Evolutionary conservation across 2,113 vertebrate genomes (phyloP).

Genomic region (Sinocyclocheilus anophthalmus): DNA sequence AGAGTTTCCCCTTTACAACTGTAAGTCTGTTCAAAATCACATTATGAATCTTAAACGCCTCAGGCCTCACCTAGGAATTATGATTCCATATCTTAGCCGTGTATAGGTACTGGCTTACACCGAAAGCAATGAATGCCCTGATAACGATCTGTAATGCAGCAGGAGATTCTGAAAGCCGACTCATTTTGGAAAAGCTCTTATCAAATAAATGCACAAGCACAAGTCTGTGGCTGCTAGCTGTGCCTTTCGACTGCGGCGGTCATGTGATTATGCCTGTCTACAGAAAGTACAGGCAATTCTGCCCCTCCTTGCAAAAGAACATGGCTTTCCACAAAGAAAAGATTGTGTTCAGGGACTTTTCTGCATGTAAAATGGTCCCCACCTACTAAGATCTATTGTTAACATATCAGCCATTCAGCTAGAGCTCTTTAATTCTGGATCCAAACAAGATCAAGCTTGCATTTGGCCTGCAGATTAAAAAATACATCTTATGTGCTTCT

Average conservation of each 20-base stretch:
- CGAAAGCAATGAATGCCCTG: too few relatives aligned
- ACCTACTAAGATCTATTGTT: slow-evolving; percentile 3
- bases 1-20: slow-evolving; percentile 46
- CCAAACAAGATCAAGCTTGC: slow-evolving; percentile 11
- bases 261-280: slow-evolving; percentile 30
- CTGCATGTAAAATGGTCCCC: not conserved
- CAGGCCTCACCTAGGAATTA: slow-evolving; percentile 38
- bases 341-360: slow-evolving; percentile 19
- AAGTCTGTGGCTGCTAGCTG: slow-evolving; percentile 43
- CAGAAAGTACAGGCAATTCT: not conserved
- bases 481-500: not conserved
- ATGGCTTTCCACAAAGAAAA: slow-evolving; percentile 17
- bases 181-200: slow-evolving; percentile 50
- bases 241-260: not conserved
- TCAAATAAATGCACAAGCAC: slow-evolving; percentile 51
- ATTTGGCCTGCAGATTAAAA: slow-evolving; percentile 10
- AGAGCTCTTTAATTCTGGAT: not conserved
- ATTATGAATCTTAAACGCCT: slow-evolving; percentile 51
- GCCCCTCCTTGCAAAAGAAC: not conserved
- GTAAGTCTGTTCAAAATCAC: slow-evolving; percentile 41
- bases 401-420: slow-evolving; percentile 7
- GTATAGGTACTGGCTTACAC: too few relatives aligned
- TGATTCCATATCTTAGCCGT: slow-evolving; percentile 57
- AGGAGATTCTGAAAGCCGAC: slow-evolving; percentile 36
- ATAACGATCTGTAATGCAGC: too few relatives aligned